Percentiles rank a stretch among this genome's conserved stretches.
phyloP scores from a whole-genome alignment of 2,113 vertebrate species.

The mouse (Mus musculus) region DNA sequence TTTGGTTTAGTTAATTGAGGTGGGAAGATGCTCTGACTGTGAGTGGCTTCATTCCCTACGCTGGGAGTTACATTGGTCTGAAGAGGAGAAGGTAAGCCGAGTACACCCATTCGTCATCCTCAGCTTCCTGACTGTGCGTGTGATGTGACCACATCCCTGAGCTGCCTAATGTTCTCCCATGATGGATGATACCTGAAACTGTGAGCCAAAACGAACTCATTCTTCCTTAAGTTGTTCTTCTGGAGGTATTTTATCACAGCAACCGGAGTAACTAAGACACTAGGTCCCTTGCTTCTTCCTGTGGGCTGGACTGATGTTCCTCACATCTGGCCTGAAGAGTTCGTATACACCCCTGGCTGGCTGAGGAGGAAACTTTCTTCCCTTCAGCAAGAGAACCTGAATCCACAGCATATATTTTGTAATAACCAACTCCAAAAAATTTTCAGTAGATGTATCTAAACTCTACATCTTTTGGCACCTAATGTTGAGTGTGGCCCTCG shows the following conservation, averaged over 20 bases:
- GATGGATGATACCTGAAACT: not conserved
- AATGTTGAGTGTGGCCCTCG: not conserved
- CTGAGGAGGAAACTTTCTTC: not conserved
- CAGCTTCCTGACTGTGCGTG: not conserved
- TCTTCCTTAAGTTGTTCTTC: not conserved
- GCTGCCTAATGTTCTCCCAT: too few species aligned
- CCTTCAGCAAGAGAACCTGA: not conserved
- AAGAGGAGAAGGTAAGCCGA: too few species aligned
- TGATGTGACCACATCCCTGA: too few species aligned
- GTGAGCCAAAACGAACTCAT: not conserved
- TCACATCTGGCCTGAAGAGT: not conserved
- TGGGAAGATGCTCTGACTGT: not conserved
- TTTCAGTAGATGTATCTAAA: not conserved
- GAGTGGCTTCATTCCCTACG: too few species aligned
- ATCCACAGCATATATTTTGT: rapidly evolving
- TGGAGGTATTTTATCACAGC: not conserved
- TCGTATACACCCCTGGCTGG: rapidly evolving
- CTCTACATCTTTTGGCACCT: not conserved
- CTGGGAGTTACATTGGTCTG: not conserved
- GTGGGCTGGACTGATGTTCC: not conserved
- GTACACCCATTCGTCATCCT: not conserved
- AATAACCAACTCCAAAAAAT: not conserved
- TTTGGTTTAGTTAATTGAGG: not conserved
- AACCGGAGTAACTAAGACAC: not conserved
- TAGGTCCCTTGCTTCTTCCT: not conserved